Evolutionary conservation across 1,140 invertebrate species (phyloP), one percentile per base, ranked within the genome.

Genomic region (Physella acuta): DNA sequence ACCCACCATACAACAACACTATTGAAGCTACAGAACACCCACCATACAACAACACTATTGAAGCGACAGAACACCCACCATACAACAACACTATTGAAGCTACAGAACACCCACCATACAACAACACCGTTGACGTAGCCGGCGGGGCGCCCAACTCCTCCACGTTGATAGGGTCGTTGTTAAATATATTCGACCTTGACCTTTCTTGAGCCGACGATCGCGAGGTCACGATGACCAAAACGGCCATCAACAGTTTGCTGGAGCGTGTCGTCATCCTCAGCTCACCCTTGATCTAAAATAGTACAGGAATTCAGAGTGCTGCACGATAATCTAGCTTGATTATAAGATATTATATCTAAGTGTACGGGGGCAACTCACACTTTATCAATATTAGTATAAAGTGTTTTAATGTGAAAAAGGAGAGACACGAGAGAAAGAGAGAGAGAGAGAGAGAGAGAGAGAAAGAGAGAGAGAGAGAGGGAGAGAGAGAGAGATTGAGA

Each of bases 21-120:
- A n/a, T n/a, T n/a, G n/a, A n/a, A n/a, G n/a, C n/a, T n/a, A n/a
- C n/a, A n/a, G n/a, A n/a, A n/a, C n/a, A n/a, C n/a, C n/a, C n/a
- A n/a, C n/a, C n/a, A n/a, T n/a, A n/a, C n/a, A n/a, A n/a, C n/a
- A n/a, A n/a, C n/a, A n/a, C n/a, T n/a, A n/a, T n/a, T n/a, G n/a
- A n/a, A n/a, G n/a, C n/a, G n/a, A n/a, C n/a, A n/a, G n/a, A n/a
- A n/a, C n/a, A n/a, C n/a, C n/a, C n/a, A n/a, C n/a, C n/a, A n/a
- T n/a, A n/a, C n/a, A n/a, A n/a, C n/a, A n/a, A n/a, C n/a, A n/a
- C n/a, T n/a, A n/a, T n/a, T n/a, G n/a, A n/a, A n/a, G n/a, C n/a
- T n/a, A n/a, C n/a, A n/a, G n/a, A n/a, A n/a, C n/a, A 61, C 62
- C 4, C 52, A 64, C 62, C 62, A n/a, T 64, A 64, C 33, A 64